A percentile compares a stretch with the other conserved stretches of the same genome.
These are phyloP conservation scores for Acromyrmex heyeri DNA, from an alignment of 1,140 invertebrate species.

Conservation along the genomic window DNA sequence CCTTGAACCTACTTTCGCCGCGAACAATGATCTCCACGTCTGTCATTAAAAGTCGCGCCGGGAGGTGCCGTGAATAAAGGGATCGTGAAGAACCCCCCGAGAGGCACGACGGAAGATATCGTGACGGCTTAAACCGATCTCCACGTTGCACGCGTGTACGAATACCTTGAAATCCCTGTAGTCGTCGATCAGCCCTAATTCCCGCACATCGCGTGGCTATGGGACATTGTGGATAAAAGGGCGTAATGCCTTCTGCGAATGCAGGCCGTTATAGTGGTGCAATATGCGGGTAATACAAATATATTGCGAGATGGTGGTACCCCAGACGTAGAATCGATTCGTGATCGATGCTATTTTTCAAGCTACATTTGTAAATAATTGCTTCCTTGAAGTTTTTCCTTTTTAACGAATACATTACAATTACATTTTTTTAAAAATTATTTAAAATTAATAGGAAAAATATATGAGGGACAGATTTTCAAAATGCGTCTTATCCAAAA, in stretches of 20 bases:
- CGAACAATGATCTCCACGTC: slow-evolving; percentile 37
- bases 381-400: neutral
- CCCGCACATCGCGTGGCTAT: slow-evolving; percentile 67
- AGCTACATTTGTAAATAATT: neutral
- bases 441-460: neutral
- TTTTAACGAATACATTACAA: neutral
- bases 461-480: no score
- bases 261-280: neutral
- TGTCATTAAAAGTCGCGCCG: slow-evolving; percentile 72
- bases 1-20: slow-evolving; percentile 63
- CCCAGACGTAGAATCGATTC: slow-evolving; percentile 11
- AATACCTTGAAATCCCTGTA: slow-evolving; percentile 51
- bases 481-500: no score
- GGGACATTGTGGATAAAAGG: slow-evolving; percentile 63
- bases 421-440: no score
- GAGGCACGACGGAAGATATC: slow-evolving; percentile 52
- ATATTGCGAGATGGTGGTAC: slow-evolving; percentile 30
- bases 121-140: slow-evolving; percentile 36
- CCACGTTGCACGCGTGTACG: slow-evolving; percentile 8
- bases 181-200: slow-evolving; percentile 78
- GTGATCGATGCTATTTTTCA: neutral
- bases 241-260: slow-evolving; percentile 54
- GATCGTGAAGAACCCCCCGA: slow-evolving; percentile 46
- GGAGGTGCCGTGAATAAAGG: slow-evolving; percentile 18
- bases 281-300: slow-evolving; percentile 61